Conservation (phyloP, 1,140 invertebrate genomes). For the Zaprionus capensis region DNA sequence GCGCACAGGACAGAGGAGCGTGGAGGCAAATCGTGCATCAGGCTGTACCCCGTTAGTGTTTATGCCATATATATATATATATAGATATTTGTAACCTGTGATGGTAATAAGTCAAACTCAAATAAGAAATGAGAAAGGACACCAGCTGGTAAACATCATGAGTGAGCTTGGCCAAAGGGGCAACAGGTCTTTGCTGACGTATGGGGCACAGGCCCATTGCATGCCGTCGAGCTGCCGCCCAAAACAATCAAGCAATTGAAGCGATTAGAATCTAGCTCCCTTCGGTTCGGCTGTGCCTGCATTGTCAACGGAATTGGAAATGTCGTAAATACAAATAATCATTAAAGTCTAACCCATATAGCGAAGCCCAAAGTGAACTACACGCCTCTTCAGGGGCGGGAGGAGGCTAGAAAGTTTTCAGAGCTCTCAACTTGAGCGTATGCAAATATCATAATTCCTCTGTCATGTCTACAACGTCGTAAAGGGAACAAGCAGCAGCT, state of each 20-base stretch:
- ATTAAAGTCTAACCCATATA: conserved; percentile 55
- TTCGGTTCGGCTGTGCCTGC: neutral
- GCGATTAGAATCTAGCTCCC: conserved; percentile 63
- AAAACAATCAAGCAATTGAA: conserved; percentile 56
- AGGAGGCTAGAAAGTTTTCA: conserved; percentile 6
- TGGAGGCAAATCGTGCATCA: too few relatives aligned
- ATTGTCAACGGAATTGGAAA: conserved; percentile 71
- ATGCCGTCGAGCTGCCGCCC: conserved; percentile 41
- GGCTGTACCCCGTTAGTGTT: too few relatives aligned
- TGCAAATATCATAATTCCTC: conserved; percentile 80
- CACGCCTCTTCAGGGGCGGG: neutral
- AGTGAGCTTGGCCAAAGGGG: neutral
- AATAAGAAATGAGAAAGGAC: neutral
- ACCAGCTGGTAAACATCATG: neutral
- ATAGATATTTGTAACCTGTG: too few relatives aligned
- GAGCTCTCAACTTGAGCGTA: conserved; percentile 67
- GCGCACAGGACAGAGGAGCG: too few relatives aligned
- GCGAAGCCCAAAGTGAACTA: neutral
- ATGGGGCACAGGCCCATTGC: conserved; percentile 30
- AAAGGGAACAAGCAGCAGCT: conserved; percentile 44
- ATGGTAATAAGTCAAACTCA: neutral
- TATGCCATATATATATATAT: too few relatives aligned
- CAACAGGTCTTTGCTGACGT: conserved; percentile 32
- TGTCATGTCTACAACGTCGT: conserved; percentile 58
- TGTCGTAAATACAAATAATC: conserved; percentile 69